Evolutionary conservation across 2,113 vertebrate species (phyloP), one percentile per base, ranked within the genome.

Genomic region (Ochotona curzoniae): DNA sequence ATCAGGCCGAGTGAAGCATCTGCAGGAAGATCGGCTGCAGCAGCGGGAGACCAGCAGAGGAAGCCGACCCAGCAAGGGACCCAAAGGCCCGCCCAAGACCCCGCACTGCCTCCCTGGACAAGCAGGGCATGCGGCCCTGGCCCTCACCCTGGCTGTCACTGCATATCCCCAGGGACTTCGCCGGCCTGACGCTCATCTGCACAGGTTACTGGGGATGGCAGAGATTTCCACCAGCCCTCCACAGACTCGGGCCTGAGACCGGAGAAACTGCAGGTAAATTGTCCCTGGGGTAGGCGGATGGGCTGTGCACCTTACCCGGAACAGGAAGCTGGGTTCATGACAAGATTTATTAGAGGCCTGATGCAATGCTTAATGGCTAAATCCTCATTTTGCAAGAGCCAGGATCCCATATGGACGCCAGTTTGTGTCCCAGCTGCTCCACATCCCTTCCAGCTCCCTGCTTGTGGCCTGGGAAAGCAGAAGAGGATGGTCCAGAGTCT

Each of bases 71-170:
- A 11, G 30, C 28, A 49, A 15, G 60, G 0, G 0, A 1, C 11
- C 2, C 4, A 9, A 2, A 7, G 44, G 13, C 8, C 23, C 14
- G 28, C 2, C 47, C 38, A 44, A 44, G 38, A 44, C 38, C 38
- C 38, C 38, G 38, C 38, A 3, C 38, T 44, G 38, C 38, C 38
- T 44, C 38, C 38, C 3, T 44, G 4, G 38, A 44, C 38, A 44
- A 44, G 38, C 38, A 44, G 38, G 38, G 38, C 6, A 6, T 6
- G 38, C 28, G 3, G 23, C 18, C 69, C 49, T 5, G 32, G 28
- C 9, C 1, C 60, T 66, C 3, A 0, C 44, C 14, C 13, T 64
- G 1, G 0, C 0, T 5, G 0, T 5, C 63, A 67, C 47, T 7
- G 67, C 13, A 63, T 10, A 23, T 21, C 71, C 44, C 23, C 11